Percentiles rank a stretch among this genome's conserved stretches.
Conservation (phyloP, 1,140 invertebrate species). For the Ceratitis capitata region DNA sequence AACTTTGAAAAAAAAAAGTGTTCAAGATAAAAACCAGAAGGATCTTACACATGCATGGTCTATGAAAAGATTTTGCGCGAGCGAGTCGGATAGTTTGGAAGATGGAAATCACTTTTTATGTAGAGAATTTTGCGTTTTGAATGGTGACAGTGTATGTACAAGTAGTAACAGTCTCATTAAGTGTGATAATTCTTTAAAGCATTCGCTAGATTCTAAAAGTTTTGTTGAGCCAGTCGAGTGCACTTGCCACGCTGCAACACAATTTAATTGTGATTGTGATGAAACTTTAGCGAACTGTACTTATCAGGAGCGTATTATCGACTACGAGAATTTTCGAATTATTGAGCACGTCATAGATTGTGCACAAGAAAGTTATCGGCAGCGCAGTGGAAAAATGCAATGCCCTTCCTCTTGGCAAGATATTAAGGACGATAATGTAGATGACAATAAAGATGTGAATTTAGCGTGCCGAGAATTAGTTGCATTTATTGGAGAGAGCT, state of each 20-base stretch:
- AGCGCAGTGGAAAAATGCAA: neutral
- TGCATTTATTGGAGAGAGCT: conserved; percentile 58
- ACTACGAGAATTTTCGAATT: conserved; percentile 60
- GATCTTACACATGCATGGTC: neutral
- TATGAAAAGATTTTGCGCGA: neutral
- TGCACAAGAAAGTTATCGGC: conserved; percentile 42
- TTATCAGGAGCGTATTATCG: conserved; percentile 52
- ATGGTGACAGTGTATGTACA: neutral
- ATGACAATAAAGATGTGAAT: conserved; percentile 28
- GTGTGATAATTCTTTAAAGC: neutral
- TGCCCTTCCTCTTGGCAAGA: neutral
- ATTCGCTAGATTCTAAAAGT: neutral
- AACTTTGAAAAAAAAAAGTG: neutral
- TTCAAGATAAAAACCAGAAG: neutral
- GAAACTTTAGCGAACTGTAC: conserved; percentile 43
- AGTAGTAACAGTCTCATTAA: neutral
- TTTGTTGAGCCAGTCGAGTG: neutral
- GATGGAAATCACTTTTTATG: neutral
- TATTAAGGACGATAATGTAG: neutral
- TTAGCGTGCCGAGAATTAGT: conserved; percentile 55
- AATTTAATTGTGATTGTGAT: neutral
- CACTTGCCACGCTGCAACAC: neutral
- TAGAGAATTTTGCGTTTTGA: neutral
- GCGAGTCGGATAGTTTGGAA: neutral
- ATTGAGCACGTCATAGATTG: conserved; percentile 62